Evolutionary conservation across 2,113 vertebrate genomes (phyloP).

Genomic region (Numenius arquata): DNA sequence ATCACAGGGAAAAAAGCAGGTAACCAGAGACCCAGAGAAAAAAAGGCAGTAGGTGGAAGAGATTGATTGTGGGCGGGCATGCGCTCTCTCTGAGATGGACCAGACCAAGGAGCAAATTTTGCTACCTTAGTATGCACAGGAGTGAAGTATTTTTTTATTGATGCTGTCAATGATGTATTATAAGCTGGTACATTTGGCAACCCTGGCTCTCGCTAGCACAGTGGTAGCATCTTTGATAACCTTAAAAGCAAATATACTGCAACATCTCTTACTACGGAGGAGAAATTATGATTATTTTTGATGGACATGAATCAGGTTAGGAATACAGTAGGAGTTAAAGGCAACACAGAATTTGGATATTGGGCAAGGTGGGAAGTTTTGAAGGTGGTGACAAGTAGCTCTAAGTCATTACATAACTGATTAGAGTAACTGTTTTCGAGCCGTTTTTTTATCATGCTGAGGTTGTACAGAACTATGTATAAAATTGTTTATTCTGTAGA

Average conservation of each 20-base stretch:
- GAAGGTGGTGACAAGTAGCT: neutral
- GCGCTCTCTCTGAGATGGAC: neutral
- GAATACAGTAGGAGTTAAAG: neutral
- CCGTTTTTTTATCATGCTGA: neutral
- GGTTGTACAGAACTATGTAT: neutral
- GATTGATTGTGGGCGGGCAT: neutral
- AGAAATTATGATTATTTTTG: neutral
- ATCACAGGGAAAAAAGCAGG: neutral
- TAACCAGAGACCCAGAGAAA: neutral
- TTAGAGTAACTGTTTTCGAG: neutral
- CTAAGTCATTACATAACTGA: neutral
- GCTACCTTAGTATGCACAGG: neutral
- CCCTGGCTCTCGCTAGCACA: neutral
- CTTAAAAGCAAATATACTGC: neutral
- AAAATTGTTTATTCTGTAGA: neutral
- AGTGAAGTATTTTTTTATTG: neutral
- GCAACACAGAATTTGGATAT: neutral
- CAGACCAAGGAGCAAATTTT: neutral
- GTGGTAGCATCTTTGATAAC: neutral
- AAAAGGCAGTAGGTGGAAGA: neutral
- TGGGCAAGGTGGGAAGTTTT: neutral
- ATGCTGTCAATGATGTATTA: neutral
- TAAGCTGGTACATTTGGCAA: neutral
- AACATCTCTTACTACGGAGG: neutral
- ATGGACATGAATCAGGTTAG: neutral